Evolutionary conservation across 2,797 vertebrate species (phyloP).

Genomic region (Crocidura indochinensis): DNA sequence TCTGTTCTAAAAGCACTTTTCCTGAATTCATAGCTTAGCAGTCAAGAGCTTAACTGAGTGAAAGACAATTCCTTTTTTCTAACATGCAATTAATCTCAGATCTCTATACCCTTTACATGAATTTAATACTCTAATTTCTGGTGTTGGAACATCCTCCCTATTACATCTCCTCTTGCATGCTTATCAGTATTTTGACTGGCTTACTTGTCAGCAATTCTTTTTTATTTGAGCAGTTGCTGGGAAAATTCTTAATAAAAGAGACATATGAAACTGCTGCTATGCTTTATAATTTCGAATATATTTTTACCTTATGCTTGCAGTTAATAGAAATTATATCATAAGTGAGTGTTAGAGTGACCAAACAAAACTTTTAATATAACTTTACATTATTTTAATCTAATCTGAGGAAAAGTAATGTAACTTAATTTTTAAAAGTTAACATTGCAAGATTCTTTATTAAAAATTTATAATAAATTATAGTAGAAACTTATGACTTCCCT

Average conservation of each 20-base stretch:
- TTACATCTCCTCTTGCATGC: background rate
- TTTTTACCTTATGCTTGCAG: slow-evolving; percentile 17
- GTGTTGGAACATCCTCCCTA: background rate
- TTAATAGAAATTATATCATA: slow-evolving; percentile 14
- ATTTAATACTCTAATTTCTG: slow-evolving; percentile 68
- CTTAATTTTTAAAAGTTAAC: slow-evolving; percentile 38
- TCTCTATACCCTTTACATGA: slow-evolving; percentile 44
- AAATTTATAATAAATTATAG: slow-evolving; percentile 18
- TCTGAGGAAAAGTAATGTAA: slow-evolving; percentile 50
- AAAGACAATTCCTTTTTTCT: slow-evolving; percentile 55
- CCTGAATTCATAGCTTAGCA: slow-evolving; percentile 66
- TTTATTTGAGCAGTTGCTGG: slow-evolving; percentile 52
- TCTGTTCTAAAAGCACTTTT: slow-evolving; percentile 60
- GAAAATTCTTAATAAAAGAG: background rate
- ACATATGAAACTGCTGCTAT: background rate
- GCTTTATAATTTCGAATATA: background rate
- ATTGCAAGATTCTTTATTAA: slow-evolving; percentile 32
- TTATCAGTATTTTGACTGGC: slow-evolving; percentile 64
- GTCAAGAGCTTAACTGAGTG: slow-evolving; percentile 45
- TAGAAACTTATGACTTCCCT: slow-evolving; percentile 6
- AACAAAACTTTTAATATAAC: slow-evolving; percentile 29
- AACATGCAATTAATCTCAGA: slow-evolving; percentile 63
- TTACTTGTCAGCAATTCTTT: slow-evolving; percentile 57
- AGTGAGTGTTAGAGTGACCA: slow-evolving; percentile 28
- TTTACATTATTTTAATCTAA: slow-evolving; percentile 66